These are phyloP conservation scores for Sandelia bainsii DNA, from an alignment of 2,797 vertebrate species.

Conservation along the genomic window DNA sequence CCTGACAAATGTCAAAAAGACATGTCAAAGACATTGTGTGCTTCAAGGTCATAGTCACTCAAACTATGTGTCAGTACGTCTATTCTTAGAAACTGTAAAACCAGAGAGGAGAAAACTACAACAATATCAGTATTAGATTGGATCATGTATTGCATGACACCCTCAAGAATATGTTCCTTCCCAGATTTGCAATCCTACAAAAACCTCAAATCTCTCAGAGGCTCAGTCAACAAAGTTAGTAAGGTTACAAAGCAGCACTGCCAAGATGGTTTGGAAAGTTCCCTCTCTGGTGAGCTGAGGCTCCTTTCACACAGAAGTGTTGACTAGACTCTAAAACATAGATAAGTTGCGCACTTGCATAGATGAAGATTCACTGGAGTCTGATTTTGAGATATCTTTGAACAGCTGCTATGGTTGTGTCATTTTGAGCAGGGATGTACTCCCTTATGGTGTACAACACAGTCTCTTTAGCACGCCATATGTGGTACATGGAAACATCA, in stretches of 20 bases:
- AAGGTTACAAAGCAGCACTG: conserved; percentile 61
- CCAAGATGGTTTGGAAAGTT: conserved; percentile 47
- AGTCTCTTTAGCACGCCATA: conserved; percentile 14
- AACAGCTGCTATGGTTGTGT: conserved; percentile 36
- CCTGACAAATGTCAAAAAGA: neutral
- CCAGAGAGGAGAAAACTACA: conserved; percentile 18
- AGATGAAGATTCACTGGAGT: conserved; percentile 43
- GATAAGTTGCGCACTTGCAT: conserved; percentile 48
- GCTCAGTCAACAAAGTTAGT: conserved; percentile 58
- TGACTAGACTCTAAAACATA: conserved; percentile 62
- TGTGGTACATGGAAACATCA: conserved; percentile 1
- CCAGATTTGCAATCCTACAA: conserved; percentile 56
- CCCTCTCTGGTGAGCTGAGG: conserved; percentile 42
- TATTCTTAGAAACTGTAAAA: conserved; percentile 20
- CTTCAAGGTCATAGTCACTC: conserved; percentile 10
- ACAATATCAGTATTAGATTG: conserved; percentile 29
- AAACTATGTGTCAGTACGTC: neutral
- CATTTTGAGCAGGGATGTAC: conserved; percentile 37
- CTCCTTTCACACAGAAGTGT: conserved; percentile 53
- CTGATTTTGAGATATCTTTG: conserved; percentile 42
- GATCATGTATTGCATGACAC: conserved; percentile 41
- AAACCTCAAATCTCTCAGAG: conserved; percentile 54
- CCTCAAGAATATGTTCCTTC: conserved; percentile 35
- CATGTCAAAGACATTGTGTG: neutral
- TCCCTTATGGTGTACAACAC: neutral